Evolutionary conservation across 2,113 vertebrate species (phyloP), one percentile per base, ranked within the genome.

Genomic region (Zootoca vivipara): DNA sequence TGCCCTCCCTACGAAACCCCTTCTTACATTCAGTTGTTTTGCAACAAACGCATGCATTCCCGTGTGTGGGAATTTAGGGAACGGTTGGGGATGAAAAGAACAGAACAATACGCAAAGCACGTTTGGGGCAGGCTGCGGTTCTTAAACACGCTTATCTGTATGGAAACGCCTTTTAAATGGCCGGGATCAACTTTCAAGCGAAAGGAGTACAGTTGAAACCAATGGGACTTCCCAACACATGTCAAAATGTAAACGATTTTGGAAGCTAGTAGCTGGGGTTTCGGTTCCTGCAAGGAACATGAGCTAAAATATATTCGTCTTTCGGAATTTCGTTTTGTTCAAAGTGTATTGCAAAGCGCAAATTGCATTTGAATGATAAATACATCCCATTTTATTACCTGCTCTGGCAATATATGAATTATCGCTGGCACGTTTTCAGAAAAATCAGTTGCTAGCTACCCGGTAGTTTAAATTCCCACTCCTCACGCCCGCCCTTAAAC

Each of bases 1-100:
- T 89, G 95, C 94, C 94, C 96, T 89, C 93, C 90, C 92, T 91
- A 89, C 93, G 96, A 96, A 96, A 97, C 95, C 94, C 92, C 93
- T 91, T 83, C 91, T 94, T 94, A 70, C 89, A 85, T 92, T 96
- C 87, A 95, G 94, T 89, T 94, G 87, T 91, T 94, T 95, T 94
- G 83, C 75, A 92, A 90, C 94, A 92, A 90, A 94, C 64, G 52
- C 88, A 90, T 88, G 83, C 67, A 0, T 88, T 93, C 70, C 58
- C 46, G 22, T 16, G 30, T 62, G 74, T 80, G 87, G 90, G 92
- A 92, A 84, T 89, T 96, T 93, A 95, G 92, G 75, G 74, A 95
- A 85, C 78, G 73, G 90, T 90, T 83, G 86, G 90, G 88, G 67
- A 80, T 94, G 94, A 93, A 80, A 69, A 26, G 20, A 28, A 20